phyloP scores from a whole-genome alignment of 2,888 invertebrate genomes.

The Cantharis rustica region DNA sequence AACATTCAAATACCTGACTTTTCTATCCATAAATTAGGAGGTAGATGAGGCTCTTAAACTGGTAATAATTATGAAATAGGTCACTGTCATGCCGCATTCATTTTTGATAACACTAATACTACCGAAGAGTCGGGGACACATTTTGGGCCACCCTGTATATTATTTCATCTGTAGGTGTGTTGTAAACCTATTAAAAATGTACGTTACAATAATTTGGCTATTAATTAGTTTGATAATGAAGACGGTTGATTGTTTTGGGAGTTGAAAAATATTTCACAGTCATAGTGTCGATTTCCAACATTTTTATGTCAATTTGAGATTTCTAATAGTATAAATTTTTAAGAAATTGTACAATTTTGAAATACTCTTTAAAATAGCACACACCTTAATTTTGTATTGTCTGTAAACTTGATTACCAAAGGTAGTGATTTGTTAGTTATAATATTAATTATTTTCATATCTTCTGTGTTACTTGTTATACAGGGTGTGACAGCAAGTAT shows the following conservation, averaged over 20 bases:
- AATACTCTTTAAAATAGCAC: not conserved
- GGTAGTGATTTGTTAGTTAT: not conserved
- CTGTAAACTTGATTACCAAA: not conserved
- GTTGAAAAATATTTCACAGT: not conserved
- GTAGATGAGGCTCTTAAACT: too few relatives aligned
- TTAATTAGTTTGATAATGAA: not conserved
- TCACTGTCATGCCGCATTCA: too few relatives aligned
- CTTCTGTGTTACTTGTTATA: not conserved
- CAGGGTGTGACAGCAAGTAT: not conserved
- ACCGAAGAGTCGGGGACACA: not conserved
- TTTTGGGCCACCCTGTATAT: not conserved
- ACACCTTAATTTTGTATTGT: not conserved
- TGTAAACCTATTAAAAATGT: not conserved
- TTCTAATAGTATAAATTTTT: not conserved
- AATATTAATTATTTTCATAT: not conserved
- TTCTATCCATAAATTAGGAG: too few relatives aligned
- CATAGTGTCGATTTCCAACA: not conserved
- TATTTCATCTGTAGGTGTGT: not conserved
- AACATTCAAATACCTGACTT: too few relatives aligned
- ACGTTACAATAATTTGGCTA: not conserved
- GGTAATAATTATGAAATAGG: too few relatives aligned
- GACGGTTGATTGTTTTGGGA: not conserved
- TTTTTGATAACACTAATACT: not conserved
- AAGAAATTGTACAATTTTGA: not conserved
- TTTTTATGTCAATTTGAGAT: not conserved